Conservation (phyloP, 2,888 invertebrate species). For the Caenorhabditis virilis region DNA sequence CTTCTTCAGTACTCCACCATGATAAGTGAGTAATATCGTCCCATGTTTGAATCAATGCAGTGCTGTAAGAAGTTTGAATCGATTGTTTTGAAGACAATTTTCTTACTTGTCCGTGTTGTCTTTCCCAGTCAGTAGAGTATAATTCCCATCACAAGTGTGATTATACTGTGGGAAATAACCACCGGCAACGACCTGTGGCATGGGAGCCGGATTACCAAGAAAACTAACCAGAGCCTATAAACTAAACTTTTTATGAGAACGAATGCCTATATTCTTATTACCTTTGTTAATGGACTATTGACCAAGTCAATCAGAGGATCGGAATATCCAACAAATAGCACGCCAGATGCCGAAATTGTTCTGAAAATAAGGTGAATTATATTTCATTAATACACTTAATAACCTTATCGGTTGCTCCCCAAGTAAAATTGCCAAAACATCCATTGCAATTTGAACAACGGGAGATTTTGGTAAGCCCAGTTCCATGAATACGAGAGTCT, state of each 20-base stretch:
- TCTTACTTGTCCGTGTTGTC: conserved; percentile 42
- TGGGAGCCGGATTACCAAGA: conserved; percentile 31
- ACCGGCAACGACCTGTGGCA: conserved; percentile 31
- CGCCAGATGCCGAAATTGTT: conserved; percentile 38
- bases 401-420: conserved; percentile 47
- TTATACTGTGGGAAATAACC: conserved; percentile 60
- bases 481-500: conserved; percentile 34
- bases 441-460: conserved; percentile 10
- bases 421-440: conserved; percentile 29
- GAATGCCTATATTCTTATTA: neutral
- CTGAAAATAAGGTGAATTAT: conserved; percentile 27
- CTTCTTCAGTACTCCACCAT: conserved; percentile 38
- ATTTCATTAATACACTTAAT: too few relatives aligned
- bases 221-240: conserved; percentile 26
- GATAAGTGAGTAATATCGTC: conserved; percentile 27
- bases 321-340: conserved; percentile 41
- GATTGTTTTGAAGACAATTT: neutral
- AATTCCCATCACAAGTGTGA: conserved; percentile 52
- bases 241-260: neutral
- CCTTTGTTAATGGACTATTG: conserved; percentile 39
- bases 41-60: conserved; percentile 44
- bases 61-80: conserved; percentile 15
- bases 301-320: conserved; percentile 47
- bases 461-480: conserved; percentile 13
- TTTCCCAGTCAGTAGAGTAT: conserved; percentile 49